Conservation (phyloP, 2,797 vertebrate species). For the Coregonus sp. region DNA sequence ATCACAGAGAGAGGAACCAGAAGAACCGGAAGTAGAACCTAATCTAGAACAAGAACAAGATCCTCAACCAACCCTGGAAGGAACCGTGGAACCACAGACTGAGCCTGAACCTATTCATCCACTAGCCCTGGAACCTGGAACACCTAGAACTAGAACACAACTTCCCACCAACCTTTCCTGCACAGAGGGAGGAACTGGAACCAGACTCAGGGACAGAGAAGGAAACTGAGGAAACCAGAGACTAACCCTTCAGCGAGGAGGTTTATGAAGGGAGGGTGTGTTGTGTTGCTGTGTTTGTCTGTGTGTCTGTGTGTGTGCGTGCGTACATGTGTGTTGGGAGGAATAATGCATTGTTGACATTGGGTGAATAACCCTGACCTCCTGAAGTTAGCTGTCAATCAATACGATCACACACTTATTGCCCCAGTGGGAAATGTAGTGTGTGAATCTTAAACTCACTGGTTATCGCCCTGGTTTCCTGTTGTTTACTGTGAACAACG, state of each 20-base stretch:
- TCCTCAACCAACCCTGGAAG: background rate
- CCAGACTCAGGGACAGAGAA: too few relatives aligned
- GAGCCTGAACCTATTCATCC: background rate
- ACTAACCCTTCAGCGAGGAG: too few relatives aligned
- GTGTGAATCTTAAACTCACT: background rate
- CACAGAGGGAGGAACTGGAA: background rate
- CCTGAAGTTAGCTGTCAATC: background rate
- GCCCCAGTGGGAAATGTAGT: background rate
- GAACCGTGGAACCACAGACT: background rate
- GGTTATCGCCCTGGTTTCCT: conserved; percentile 22
- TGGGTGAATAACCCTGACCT: background rate
- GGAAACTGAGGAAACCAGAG: too few relatives aligned
- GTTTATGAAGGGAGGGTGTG: too few relatives aligned
- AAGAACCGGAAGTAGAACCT: background rate
- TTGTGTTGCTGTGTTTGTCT: background rate
- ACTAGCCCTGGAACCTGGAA: background rate
- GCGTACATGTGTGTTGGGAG: background rate
- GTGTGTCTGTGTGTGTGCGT: background rate
- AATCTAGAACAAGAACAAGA: background rate
- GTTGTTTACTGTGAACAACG: conserved; percentile 13
- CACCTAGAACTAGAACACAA: background rate
- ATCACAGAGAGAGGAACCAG: conserved; percentile 25
- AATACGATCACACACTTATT: background rate
- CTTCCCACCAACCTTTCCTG: too few relatives aligned
- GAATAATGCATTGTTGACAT: background rate